Conservation (phyloP, 2,888 invertebrate species). For the Ametastegia equiseti region DNA sequence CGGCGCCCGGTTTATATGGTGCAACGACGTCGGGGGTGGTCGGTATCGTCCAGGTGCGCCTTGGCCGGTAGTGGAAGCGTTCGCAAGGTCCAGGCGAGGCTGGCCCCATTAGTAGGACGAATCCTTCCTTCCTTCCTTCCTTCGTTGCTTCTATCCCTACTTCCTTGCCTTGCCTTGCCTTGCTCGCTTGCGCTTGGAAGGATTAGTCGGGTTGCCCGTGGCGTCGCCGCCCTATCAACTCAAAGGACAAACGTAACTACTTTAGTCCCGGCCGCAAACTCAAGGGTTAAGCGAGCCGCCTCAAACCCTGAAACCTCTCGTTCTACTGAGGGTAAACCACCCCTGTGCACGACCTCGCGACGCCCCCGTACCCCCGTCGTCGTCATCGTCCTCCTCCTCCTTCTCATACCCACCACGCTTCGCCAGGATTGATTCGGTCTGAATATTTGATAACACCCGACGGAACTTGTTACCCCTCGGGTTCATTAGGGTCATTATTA, state of each 20-base stretch:
- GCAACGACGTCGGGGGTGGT: not conserved
- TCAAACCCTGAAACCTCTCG: slow-evolving; percentile 31
- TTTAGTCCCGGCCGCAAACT: slow-evolving; percentile 74
- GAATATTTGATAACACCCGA: slow-evolving; percentile 71
- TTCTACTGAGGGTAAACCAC: slow-evolving; percentile 3
- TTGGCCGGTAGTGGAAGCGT: not conserved
- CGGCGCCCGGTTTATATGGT: not conserved
- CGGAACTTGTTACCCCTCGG: slow-evolving; percentile 66
- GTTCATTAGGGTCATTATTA: slow-evolving; percentile 72
- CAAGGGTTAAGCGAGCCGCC: slow-evolving; percentile 75
- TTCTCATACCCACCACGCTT: not conserved
- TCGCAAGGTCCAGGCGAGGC: not conserved
- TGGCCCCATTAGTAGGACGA: slow-evolving; percentile 8
- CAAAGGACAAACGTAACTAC: slow-evolving; percentile 76
- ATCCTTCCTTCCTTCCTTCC: slow-evolving; percentile 41
- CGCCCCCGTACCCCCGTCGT: too few relatives aligned
- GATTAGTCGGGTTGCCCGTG: slow-evolving; percentile 70
- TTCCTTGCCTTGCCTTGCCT: slow-evolving; percentile 53
- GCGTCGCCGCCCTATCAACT: slow-evolving; percentile 66
- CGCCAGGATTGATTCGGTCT: slow-evolving; percentile 73
- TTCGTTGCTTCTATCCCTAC: slow-evolving; percentile 52
- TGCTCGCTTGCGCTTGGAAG: slow-evolving; percentile 62
- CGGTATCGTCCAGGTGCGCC: not conserved
- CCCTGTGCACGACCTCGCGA: slow-evolving; percentile 51
- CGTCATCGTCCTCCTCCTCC: too few relatives aligned